A percentile compares a stretch with the other conserved stretches of the same genome.
Evolutionary conservation across 2,888 invertebrate species (phyloP).

Genomic region (Stenurella melanura): DNA sequence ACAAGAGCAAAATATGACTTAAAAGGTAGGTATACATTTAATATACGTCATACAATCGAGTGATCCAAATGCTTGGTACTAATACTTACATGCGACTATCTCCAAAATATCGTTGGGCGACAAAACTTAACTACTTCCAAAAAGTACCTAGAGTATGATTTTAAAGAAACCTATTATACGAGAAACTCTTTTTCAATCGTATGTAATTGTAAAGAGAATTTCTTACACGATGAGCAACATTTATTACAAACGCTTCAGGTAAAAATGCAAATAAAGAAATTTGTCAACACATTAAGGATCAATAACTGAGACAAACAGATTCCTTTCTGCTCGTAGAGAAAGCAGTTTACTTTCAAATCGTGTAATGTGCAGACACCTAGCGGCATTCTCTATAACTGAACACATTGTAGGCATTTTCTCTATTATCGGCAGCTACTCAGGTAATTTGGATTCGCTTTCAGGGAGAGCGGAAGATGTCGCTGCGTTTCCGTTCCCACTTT

Average conservation of each 20-base stretch:
- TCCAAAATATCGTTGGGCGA: conserved; percentile 28
- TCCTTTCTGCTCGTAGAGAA: background rate
- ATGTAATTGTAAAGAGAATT: conserved; percentile 22
- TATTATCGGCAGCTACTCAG: conserved; percentile 51
- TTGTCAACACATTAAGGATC: conserved; percentile 22
- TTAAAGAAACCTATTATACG: conserved; percentile 29
- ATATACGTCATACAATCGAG: background rate
- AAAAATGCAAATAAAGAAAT: conserved; percentile 10
- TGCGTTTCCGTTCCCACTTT: conserved; percentile 59
- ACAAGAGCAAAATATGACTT: background rate
- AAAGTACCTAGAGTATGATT: conserved; percentile 24
- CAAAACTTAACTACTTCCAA: conserved; percentile 37
- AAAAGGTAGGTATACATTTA: background rate
- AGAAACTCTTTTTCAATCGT: conserved; percentile 24
- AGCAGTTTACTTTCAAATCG: conserved; percentile 5
- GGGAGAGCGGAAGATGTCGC: conserved; percentile 56
- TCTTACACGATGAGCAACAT: conserved; percentile 7
- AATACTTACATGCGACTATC: background rate
- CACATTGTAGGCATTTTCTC: conserved; percentile 52
- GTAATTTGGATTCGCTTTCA: conserved; percentile 47
- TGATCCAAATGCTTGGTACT: background rate
- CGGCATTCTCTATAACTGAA: conserved; percentile 50
- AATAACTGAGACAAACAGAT: conserved; percentile 5
- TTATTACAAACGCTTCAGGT: background rate
- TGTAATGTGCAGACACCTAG: conserved; percentile 47